Evolutionary conservation across 2,888 invertebrate species (phyloP), one percentile per base, ranked within the genome.

Genomic region (Epinotia demarniana): DNA sequence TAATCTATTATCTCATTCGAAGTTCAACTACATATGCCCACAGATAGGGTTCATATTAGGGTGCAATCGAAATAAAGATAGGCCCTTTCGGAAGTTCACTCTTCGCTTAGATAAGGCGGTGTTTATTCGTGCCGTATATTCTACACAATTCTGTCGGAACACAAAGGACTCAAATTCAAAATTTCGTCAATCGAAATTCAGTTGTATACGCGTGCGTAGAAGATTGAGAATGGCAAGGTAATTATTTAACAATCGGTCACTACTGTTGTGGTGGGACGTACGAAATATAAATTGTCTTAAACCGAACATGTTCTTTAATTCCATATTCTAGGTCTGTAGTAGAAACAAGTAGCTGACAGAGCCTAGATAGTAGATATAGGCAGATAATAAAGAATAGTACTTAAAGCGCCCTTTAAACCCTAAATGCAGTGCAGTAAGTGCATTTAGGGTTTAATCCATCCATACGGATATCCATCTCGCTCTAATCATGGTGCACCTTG

Each of bases 41-140:
- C 5, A 2, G n/a, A 6, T 66, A 66, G 18, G 12, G 66, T 33
- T 6, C 5, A 13, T 27, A 6, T 55, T 66, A 6, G 16, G 12
- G 11, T 55, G 16, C 19, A 6, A 11, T 53, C 3, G 27, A 9
- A 23, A 12, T 43, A 12, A 5, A 66, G 27, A 53, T 66, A 27
- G 5, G 53, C 53, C n/a, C 11, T 53, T 66, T 55, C 16, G 2
- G 18, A 13, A 53, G 16, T n/a, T 11, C 12, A 60, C 11, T 16
- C 13, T 19, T 16, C 58, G 46, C 11, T 33, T 39, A 60, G 69
- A 69, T 69, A 69, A 69, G 46, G 43, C 46, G 16, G 69, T 60
- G 58, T 69, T 69, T 69, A 69, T 69, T 66, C 69, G 23, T 23
- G 33, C 39, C 58, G 46, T 60, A 43, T 57, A 46, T 46, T 58